phyloP scores from a whole-genome alignment of 2,113 vertebrate species.

The Catharus bicknelli region DNA sequence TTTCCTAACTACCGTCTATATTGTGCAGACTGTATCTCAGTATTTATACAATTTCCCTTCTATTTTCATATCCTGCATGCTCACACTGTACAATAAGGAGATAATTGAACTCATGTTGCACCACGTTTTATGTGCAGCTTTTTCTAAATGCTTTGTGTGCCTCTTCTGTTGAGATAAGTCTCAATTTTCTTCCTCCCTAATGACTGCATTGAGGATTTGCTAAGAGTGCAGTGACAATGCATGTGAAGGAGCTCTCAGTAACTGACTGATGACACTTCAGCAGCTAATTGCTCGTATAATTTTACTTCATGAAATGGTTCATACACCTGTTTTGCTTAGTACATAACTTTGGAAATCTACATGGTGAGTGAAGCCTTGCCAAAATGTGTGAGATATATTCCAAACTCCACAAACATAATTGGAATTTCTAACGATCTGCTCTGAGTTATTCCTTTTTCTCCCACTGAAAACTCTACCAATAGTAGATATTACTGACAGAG shows the following conservation, averaged over 20 bases:
- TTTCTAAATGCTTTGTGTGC: slow-evolving; percentile 51
- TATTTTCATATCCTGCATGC: slow-evolving; percentile 35
- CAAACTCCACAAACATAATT: background rate
- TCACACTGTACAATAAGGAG: slow-evolving; percentile 27
- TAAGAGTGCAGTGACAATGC: slow-evolving; percentile 54
- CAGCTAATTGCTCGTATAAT: slow-evolving; percentile 61
- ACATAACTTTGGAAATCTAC: slow-evolving; percentile 5
- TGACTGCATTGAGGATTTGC: slow-evolving; percentile 56
- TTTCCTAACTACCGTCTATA: background rate
- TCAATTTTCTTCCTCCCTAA: slow-evolving; percentile 65
- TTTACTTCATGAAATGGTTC: slow-evolving; percentile 25
- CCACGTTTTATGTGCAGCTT: slow-evolving; percentile 53
- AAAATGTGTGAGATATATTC: background rate
- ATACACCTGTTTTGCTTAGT: slow-evolving; percentile 36
- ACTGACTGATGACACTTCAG: slow-evolving; percentile 64
- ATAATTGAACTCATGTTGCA: slow-evolving; percentile 56
- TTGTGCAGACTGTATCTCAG: background rate
- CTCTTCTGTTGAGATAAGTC: slow-evolving; percentile 62
- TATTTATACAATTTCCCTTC: background rate
- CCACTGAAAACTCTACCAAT: background rate
- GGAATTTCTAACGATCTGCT: background rate
- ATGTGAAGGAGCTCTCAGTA: slow-evolving; percentile 51
- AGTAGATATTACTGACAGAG: background rate
- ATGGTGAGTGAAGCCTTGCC: slow-evolving; percentile 34
- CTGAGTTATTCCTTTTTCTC: background rate